phyloP scores from a whole-genome alignment of 35 echinoderm and acorn worm genomes.

The Ptychodera flava region DNA sequence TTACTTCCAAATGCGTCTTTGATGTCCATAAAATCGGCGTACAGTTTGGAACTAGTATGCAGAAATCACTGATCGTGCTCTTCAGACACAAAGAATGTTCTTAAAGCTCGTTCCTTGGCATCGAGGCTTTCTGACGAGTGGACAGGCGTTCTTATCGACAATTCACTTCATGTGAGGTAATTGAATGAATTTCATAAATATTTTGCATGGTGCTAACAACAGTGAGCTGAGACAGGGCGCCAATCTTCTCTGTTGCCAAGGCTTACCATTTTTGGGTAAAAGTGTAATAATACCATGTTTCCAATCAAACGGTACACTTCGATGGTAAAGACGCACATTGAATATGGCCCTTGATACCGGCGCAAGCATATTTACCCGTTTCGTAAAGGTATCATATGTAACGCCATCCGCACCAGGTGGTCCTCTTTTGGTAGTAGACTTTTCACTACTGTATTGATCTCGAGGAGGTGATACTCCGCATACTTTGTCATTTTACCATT shows the following conservation, averaged over 20 bases:
- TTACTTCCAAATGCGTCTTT: neutral
- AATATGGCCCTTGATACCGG: no score
- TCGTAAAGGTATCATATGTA: no score
- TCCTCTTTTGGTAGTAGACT: no score
- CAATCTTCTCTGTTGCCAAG: neutral
- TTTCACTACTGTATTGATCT: no score
- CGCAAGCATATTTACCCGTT: no score
- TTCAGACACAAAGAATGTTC: neutral
- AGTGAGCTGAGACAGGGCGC: neutral
- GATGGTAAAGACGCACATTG: no score
- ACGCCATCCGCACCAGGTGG: no score
- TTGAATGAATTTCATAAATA: neutral
- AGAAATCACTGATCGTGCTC: neutral
- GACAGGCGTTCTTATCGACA: neutral
- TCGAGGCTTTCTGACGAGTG: neutral
- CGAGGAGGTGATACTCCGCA: no score
- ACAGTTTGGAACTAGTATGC: neutral
- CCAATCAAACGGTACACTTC: neutral
- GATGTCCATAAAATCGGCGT: neutral
- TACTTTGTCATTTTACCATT: no score
- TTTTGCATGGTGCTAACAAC: neutral
- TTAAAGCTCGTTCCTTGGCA: neutral
- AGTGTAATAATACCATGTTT: neutral
- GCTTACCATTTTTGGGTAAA: neutral
- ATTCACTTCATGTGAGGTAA: neutral